phyloP scores from a whole-genome alignment of 2,797 vertebrate genomes.

The Sitta carolinensis region DNA sequence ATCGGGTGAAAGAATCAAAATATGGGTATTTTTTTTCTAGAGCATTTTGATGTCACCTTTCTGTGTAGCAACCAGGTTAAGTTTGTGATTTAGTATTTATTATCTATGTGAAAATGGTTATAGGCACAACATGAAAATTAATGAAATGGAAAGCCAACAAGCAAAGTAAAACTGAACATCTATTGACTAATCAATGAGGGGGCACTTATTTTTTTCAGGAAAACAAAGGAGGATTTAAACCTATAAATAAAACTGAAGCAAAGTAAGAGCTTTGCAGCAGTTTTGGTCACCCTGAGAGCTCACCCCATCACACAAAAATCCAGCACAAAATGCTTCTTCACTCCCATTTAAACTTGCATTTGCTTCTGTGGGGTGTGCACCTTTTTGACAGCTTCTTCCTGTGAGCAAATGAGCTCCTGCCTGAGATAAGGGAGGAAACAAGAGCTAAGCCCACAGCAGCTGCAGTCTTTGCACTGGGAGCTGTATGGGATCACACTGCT shows the following conservation, averaged over 20 bases:
- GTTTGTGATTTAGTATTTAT: neutral
- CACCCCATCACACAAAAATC: neutral
- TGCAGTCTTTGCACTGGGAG: neutral
- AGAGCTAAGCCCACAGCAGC: neutral
- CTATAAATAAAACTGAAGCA: neutral
- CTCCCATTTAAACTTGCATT: neutral
- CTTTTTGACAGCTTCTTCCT: neutral
- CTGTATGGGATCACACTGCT: neutral
- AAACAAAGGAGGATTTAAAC: neutral
- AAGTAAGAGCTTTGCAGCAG: neutral
- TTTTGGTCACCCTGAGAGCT: neutral
- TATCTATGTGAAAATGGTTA: neutral
- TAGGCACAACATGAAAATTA: neutral
- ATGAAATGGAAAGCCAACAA: neutral
- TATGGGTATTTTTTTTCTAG: rapidly evolving
- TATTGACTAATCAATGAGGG: neutral
- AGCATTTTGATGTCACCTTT: neutral
- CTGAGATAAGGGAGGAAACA: neutral
- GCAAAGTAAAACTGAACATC: neutral
- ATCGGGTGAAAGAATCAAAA: neutral
- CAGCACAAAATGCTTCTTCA: neutral
- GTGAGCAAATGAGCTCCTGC: neutral
- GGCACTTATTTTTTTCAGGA: neutral
- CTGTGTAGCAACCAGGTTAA: neutral
- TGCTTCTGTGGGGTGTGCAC: neutral